Evolutionary conservation across 2,888 invertebrate genomes (phyloP).

Genomic region (Caenorhabditis afra): DNA sequence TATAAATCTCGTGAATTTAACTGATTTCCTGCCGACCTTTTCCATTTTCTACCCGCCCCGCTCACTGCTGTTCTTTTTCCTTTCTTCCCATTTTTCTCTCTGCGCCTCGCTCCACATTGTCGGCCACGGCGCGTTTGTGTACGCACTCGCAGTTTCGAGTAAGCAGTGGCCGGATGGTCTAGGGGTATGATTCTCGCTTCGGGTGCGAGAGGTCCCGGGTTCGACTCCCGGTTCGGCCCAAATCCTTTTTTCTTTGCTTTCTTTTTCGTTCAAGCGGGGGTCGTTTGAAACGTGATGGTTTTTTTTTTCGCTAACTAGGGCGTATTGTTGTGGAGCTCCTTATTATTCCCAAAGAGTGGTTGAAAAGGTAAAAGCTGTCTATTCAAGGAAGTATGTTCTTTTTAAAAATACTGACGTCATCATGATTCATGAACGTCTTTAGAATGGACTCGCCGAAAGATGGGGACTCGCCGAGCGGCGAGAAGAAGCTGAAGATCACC

Average conservation of each 20-base stretch:
- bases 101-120: not conserved
- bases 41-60: not conserved
- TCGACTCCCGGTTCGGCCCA: conserved; percentile 79
- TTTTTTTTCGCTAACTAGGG: too few species aligned
- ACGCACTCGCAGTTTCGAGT: not conserved
- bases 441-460: not conserved
- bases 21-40: conserved; percentile 7
- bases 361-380: too few species aligned
- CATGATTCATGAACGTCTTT: too few species aligned
- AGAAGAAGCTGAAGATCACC: conserved; percentile 36
- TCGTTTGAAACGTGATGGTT: too few species aligned
- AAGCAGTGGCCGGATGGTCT: conserved; percentile 73
- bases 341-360: too few species aligned
- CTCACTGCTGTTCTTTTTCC: not conserved
- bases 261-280: too few species aligned
- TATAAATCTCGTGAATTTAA: conserved; percentile 5
- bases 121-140: not conserved
- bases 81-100: conserved; percentile 4
- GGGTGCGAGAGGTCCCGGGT: conserved; percentile 81
- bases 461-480: conserved; percentile 7
- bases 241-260: conserved; percentile 33
- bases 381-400: too few species aligned
- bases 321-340: too few species aligned
- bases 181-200: conserved; percentile 81
- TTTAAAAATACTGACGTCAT: too few species aligned